Base-by-base conservation (phyloP, 2,888 invertebrate genomes). In the Cistogaster globosa region DNA sequence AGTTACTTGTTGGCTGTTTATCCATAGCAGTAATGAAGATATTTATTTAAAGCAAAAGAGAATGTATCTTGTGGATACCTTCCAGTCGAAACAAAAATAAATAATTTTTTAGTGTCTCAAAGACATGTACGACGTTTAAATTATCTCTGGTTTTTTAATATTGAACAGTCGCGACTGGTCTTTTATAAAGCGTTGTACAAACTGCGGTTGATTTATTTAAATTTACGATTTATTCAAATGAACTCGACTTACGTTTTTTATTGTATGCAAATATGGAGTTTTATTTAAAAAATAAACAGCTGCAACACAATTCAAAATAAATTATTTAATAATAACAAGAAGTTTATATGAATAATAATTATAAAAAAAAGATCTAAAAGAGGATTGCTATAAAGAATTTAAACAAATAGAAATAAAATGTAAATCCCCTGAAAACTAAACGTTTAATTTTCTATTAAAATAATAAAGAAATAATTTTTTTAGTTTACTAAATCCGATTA, bases 111-210 rank as follows among this genome's bases (percentile, higher is more conserved):
- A 55, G 55, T 11, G 69, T 0, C 22, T 16, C 6, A 32, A 18
- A 55, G 58, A 16, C 53, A 16, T 18, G 32, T 20, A 36, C 78
- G 81, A 86, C 53, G 80, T 85, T 65, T 85, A 76, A 74, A 78
- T 76, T 80, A 69, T 83, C 84, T 86, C 36, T 60, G 57, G 55
- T 71, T n/a, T 67, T 60, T 79, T 45, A 62, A 67, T 22, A 53
- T 0, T 76, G 78, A 87, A 82, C 87, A 88, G 87, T 88, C 87
- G 86, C 84, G 85, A 80, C 83, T 79, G 69, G 82, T 82, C 85
- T 78, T 85, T 82, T 65, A 57, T 60, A 42, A 75, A 67, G 75
- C 78, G 60, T 67, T 45, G 51, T 85, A 65, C 32, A 51, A 74
- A 16, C 51, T 1, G 53, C 71, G 71, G 65, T 51, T 62, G 67